Base-by-base conservation (phyloP, 1,140 invertebrate species). In the Zaprionus inermis region DNA sequence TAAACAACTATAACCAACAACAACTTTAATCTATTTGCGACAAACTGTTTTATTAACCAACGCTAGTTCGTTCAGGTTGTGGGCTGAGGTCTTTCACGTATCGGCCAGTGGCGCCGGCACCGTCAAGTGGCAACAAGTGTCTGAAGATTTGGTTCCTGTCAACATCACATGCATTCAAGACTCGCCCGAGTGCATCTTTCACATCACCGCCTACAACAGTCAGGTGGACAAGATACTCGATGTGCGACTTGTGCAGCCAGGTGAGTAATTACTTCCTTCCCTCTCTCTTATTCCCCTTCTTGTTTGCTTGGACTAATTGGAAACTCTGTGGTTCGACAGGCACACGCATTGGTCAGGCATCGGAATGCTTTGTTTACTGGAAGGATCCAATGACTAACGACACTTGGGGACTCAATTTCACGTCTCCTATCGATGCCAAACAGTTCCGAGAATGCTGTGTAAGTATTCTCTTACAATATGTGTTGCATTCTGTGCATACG, bases 321-420 rank as follows among this genome's bases (percentile, higher is more conserved):
- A 74, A 38, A 14, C 44, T 55, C 14, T 81, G 16, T 83, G 32
- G 94, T 32, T 91, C 18, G 3, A 49, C 44, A 98, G 98, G 98
- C 32, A 99, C 98, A 52, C 95, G 98, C 76, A 98, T 99, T 88
- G 98, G 98, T 11, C 98, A 98, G 93, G 98, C 98, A 22, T 99
- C 98, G 10, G 98, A 99, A 94, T 99, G 98, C 93, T 99, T 99
- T 93, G 97, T 99, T 38, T 99, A 99, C 92, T 99, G 98, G 98
- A 98, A 98, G 93, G 98, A 99, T 93, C 96, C 97, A 3, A 96
- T 97, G 95, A 98, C 97, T 75, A 98, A 97, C 92, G 98, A 98
- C 92, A 99, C 98, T n/a, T 99, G 98, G 98, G 98, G 98, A 52
- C 94, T 99, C 61, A 99, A 99, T 93, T 99, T 99, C 92, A 99